A percentile compares a stretch with the other conserved stretches of the same genome.
Conservation (phyloP, 1,140 invertebrate genomes). For the Drosophila pseudoananassae region DNA sequence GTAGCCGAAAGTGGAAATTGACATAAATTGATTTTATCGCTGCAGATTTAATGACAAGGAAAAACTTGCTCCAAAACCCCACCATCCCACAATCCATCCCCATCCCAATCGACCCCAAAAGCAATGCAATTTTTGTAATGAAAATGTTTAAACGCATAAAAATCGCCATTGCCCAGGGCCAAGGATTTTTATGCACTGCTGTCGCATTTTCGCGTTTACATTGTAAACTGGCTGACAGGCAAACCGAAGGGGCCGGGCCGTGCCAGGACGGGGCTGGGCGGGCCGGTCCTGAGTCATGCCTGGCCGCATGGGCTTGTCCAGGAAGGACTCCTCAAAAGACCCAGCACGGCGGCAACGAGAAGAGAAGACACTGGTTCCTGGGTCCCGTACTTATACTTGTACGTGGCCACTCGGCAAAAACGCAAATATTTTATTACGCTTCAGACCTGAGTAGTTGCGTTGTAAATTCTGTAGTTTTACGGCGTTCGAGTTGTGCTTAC, state of each 20-base stretch:
- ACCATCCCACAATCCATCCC: neutral
- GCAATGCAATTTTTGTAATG: slow-evolving; percentile 81
- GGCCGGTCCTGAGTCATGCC: slow-evolving; percentile 70
- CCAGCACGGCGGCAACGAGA: slow-evolving; percentile 14
- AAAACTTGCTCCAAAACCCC: slow-evolving; percentile 43
- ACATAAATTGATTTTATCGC: slow-evolving; percentile 82
- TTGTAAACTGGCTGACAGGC: slow-evolving; percentile 80
- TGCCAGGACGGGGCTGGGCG: slow-evolving; percentile 2
- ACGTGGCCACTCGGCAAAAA: slow-evolving; percentile 69
- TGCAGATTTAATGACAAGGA: slow-evolving; percentile 78
- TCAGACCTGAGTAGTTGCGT: slow-evolving; percentile 82
- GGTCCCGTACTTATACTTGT: slow-evolving; percentile 12
- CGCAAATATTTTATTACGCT: slow-evolving; percentile 83
- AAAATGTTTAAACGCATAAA: slow-evolving; percentile 82
- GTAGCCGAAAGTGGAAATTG: slow-evolving; percentile 75
- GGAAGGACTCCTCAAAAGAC: slow-evolving; percentile 38
- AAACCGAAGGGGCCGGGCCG: neutral
- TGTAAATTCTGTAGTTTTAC: slow-evolving; percentile 83
- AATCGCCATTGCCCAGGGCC: slow-evolving; percentile 67
- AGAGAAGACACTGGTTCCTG: slow-evolving; percentile 13
- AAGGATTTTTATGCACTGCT: slow-evolving; percentile 80
- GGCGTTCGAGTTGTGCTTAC: slow-evolving; percentile 69
- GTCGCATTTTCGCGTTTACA: slow-evolving; percentile 81
- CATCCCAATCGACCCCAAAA: neutral
- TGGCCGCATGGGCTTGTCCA: slow-evolving; percentile 59